Conservation (phyloP, 1,140 invertebrate genomes). For the Elysia chlorotica region DNA sequence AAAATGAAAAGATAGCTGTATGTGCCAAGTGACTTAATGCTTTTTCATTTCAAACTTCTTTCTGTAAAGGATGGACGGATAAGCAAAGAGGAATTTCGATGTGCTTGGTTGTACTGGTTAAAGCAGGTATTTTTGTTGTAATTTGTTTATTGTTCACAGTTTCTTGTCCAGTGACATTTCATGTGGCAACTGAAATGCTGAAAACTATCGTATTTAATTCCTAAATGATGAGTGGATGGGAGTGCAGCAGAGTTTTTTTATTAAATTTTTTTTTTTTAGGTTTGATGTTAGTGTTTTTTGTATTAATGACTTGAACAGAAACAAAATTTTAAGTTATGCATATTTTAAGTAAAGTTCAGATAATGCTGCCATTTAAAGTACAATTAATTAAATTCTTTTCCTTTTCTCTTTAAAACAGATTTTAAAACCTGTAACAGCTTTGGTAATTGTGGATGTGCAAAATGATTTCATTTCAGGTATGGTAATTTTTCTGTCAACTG, state of each 20-base stretch:
- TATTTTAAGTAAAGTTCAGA: background rate
- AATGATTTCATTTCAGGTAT: conserved; percentile 95
- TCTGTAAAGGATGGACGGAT: conserved; percentile 74
- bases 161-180: background rate
- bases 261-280: background rate
- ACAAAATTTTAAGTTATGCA: background rate
- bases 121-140: conserved; percentile 55
- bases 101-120: conserved; percentile 64
- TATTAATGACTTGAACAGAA: background rate
- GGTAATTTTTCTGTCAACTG: background rate
- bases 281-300: background rate
- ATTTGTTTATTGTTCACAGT: background rate
- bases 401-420: conserved; percentile 67
- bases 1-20: too few species aligned
- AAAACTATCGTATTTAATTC: background rate
- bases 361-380: background rate
- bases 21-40: background rate
- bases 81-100: conserved; percentile 79
- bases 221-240: background rate
- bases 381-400: background rate
- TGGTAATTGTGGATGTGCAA: conserved; percentile 95
- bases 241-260: background rate
- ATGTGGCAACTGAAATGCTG: background rate
- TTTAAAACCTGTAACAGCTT: conserved; percentile 82
- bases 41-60: conserved; percentile 8